A percentile compares a stretch with the other conserved stretches of the same genome.
Evolutionary conservation across 2,113 vertebrate species (phyloP).

Genomic region (Bombycilla garrulus): DNA sequence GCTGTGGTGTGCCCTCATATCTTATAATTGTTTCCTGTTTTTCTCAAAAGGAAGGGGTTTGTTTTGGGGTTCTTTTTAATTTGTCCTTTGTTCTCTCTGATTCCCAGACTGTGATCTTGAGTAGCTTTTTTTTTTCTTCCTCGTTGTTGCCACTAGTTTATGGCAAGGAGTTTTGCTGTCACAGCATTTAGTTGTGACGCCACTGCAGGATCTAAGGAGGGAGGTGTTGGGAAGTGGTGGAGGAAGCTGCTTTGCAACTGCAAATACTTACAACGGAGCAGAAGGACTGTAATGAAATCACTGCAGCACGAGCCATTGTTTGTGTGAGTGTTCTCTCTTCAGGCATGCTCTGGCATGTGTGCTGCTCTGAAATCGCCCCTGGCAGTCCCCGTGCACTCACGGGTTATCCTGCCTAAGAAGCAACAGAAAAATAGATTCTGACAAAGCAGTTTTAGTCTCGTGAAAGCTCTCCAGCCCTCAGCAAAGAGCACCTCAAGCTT

Average conservation of each 20-base stretch:
- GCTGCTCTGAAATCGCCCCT: background rate
- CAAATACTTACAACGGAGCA: background rate
- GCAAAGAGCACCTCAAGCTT: background rate
- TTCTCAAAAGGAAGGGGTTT: background rate
- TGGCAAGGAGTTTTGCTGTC: background rate
- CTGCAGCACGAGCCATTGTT: background rate
- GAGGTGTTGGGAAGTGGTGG: background rate
- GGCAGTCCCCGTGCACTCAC: background rate
- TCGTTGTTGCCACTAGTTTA: background rate
- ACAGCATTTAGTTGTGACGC: slow-evolving; percentile 18
- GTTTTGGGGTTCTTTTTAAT: background rate
- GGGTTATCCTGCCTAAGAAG: background rate
- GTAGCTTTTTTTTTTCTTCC: accelerated
- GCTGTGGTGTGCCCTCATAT: background rate
- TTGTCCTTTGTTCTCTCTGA: background rate
- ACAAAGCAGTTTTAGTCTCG: slow-evolving; percentile 13
- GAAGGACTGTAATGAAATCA: background rate
- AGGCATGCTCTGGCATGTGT: background rate
- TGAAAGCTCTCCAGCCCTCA: background rate
- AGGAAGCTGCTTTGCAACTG: slow-evolving; percentile 13
- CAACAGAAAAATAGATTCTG: background rate
- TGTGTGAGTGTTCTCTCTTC: background rate
- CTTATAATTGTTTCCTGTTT: slow-evolving; percentile 49
- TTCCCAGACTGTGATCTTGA: background rate
- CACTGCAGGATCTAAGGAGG: background rate